Base-by-base conservation (phyloP, 2,888 invertebrate genomes). In the Macrosoma leucophasiata region DNA sequence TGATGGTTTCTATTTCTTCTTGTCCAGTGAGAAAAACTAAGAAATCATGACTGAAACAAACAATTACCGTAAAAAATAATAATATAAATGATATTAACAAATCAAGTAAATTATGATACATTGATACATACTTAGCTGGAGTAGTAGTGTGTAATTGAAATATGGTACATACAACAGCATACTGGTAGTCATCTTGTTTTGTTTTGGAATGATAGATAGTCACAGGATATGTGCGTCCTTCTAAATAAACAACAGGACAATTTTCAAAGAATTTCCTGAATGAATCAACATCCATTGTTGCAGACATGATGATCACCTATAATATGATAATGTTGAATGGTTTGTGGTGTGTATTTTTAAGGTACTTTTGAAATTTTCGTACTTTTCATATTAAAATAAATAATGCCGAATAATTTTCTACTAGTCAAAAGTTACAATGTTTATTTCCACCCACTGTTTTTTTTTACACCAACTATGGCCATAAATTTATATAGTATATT, bases 231-330 rank as follows among this genome's bases (percentile, higher is more conserved):
- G 95, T 94, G 44, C 97, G 84, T 0, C 98, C 98, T 71, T 96
- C 93, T 24, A 98, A 79, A 67, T 96, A 96, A 52, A 97, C 86
- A 0, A 94, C 95, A 26, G 92, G 91, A 27, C 94, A 94, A 38
- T 91, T 88, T 55, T 93, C 89, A 67, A 97, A 98, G 69, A 97
- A 99, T 42, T 88, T 86, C 18, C 92, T 90, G 71, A 98, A 97
- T 57, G 94, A 91, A 69, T 96, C 95, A 5, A 96, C 95, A 75
- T 97, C 95, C 95, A 97, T 96, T 8, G 97, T 97, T 1, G 97
- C 97, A 1, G 97, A 97, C 91, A 97, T 97, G 27, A 97, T 86
- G 18, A 97, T 88, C 12, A 95, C 77, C 91, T 93, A 62, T 28
- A 85, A 73, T 33, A 35, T 43, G 29, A 33, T 12, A 30, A 9